Evolutionary conservation across 2,888 invertebrate genomes (phyloP).

Genomic region (Xanthostigma xanthostigma): DNA sequence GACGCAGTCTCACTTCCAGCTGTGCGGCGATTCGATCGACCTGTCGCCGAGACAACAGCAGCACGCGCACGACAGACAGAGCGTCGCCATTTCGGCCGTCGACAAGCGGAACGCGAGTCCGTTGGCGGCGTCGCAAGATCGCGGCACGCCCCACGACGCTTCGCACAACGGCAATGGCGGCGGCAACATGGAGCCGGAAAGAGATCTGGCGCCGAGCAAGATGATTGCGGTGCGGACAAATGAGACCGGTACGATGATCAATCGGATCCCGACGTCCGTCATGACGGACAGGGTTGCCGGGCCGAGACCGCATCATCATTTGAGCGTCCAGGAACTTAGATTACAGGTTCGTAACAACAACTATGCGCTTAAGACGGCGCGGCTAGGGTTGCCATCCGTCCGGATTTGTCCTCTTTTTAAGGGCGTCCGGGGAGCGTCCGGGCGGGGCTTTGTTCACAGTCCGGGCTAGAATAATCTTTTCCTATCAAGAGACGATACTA

Average conservation of each 20-base stretch:
- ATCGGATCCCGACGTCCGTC: conserved; percentile 10
- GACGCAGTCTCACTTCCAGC: conserved; percentile 14
- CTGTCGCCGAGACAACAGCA: conserved; percentile 11
- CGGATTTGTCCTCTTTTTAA: no score
- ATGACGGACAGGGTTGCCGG: conserved; percentile 13
- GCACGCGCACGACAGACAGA: conserved; percentile 7
- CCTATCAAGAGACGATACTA: no score
- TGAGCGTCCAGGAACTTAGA: conserved; percentile 44
- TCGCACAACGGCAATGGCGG: neutral
- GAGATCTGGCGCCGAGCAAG: conserved; percentile 33
- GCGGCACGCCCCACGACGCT: neutral
- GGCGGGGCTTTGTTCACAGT: no score
- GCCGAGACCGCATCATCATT: conserved; percentile 41
- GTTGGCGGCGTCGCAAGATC: neutral
- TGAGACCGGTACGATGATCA: conserved; percentile 16
- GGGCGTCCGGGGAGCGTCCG: no score
- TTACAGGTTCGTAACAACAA: conserved; percentile 31
- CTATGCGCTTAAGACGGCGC: no score
- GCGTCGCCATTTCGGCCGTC: neutral
- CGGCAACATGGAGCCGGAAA: conserved; percentile 33
- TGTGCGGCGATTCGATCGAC: conserved; percentile 11
- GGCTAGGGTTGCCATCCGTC: no score
- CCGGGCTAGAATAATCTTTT: no score
- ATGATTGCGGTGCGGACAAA: conserved; percentile 27
- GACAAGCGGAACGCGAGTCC: neutral